Base-by-base conservation (phyloP, 2,888 invertebrate genomes). In the Aelia acuminata region DNA sequence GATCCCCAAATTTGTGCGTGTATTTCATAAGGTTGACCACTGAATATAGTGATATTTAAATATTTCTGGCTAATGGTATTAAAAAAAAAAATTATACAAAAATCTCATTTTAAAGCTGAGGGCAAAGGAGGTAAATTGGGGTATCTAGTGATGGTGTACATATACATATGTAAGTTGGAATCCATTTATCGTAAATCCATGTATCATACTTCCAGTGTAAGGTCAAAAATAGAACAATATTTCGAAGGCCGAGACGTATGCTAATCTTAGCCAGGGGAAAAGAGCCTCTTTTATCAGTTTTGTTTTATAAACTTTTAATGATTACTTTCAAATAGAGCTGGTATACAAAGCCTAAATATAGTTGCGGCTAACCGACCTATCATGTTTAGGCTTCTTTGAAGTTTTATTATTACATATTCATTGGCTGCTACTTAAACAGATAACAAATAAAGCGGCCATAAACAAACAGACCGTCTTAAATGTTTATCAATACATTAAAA, bases 321-420 rank as follows among this genome's bases (percentile, higher is more conserved):
- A 70, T 31, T 70, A 35, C 57, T n/a, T 57, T 57, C 57, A 57
- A 57, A 57, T 57, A 57, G 57, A 26, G 18, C 63, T 31, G 18
- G 63, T 70, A 70, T 22, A 70, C 63, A 70, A 35, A 70, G 7
- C 18, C 63, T 70, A 70, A 70, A 70, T 70, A 70, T 70, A 70
- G 63, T 18, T 31, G 63, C 20, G 63, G 63, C 63, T 70, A 70
- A 35, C 63, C 63, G 8, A n/a, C 15, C 57, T 26, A 26, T 57
- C n/a, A 15, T 70, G 18, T 57, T 57, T 57, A 26, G 26, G 57
- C 11, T 5, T 35, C 63, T 70, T 70, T 70, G 63, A 70, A 35
- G 31, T 70, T 70, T 70, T 31, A 70, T 70, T 35, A 35, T 70
- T 70, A 70, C 20, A 70, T 70, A 70, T 70, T 70, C 63, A 70